Evolutionary conservation across 2,797 vertebrate genomes (phyloP), one percentile per base, ranked within the genome.

Genomic region (Gadopsis marmoratus): DNA sequence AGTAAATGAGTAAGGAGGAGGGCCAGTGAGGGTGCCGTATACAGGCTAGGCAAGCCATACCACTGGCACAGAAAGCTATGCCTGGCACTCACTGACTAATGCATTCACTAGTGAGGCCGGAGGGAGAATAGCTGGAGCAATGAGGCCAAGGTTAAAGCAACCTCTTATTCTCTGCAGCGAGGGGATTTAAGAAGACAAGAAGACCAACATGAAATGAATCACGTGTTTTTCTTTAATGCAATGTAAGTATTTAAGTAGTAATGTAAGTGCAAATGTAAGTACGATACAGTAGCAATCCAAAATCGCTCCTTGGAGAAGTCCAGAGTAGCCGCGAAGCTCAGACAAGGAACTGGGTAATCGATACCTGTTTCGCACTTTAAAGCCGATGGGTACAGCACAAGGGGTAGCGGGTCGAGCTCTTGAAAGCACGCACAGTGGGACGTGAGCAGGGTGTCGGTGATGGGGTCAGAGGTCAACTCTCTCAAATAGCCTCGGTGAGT

Each of bases 391-490:
- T 51, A 55, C 31, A 33, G 80, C 4, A 67, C 37, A 9, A 65
- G 77, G 80, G 84, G 84, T 83, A 88, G 84, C 85, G 87, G 85
- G 86, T 86, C 13, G 67, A 89, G 81, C 59, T 86, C 82, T 92
- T 91, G 86, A 94, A 95, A 94, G 94, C 85, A 88, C 35, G 88
- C 91, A 66, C 89, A 87, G 86, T 66, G 86, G 90, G 91, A 90
- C 14, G 80, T 74, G 90, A 93, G 92, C 89, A 69, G 84, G 87
- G 91, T 90, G 85, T 86, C 78, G 88, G 88, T 91, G 90, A 92
- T 94, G 93, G 89, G 96, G 93, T 96, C 93, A 90, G 76, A 93
- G 93, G 93, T 94, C 91, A 87, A 76, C 41, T 56, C 88, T 96
- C 94, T 97, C 94, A 48, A 90, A 93, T 97, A 91, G 94, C 94